phyloP scores from a whole-genome alignment of 2,888 invertebrate species.

The Idaea biselata region DNA sequence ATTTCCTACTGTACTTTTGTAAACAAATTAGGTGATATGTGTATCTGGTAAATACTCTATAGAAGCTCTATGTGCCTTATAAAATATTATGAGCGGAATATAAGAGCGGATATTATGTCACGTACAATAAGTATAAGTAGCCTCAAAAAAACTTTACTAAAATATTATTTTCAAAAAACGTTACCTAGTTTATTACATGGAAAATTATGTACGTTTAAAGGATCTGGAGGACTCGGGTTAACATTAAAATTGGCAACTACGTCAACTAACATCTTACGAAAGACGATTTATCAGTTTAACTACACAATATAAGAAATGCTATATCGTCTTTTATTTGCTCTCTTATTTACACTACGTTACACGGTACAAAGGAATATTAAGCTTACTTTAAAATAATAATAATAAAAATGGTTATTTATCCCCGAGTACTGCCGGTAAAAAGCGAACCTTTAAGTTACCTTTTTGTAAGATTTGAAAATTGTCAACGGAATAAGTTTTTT shows the following conservation, averaged over 20 bases:
- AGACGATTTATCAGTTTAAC: slow-evolving; percentile 16
- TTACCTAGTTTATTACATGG: neutral
- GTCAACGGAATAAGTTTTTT: too few species aligned
- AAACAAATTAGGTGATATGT: too few species aligned
- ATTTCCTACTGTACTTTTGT: too few species aligned
- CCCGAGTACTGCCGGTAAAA: neutral
- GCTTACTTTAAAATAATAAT: neutral
- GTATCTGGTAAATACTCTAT: too few species aligned
- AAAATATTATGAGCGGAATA: neutral
- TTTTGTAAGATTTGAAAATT: too few species aligned
- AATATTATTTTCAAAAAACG: neutral
- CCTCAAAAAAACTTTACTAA: neutral
- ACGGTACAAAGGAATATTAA: neutral
- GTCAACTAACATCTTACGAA: slow-evolving; percentile 16
- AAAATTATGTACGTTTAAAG: neutral
- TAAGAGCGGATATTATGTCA: neutral
- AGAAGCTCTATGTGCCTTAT: neutral
- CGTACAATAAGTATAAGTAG: neutral
- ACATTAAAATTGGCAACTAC: slow-evolving; percentile 29
- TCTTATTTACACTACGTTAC: neutral
- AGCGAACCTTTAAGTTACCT: neutral
- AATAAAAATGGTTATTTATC: neutral
- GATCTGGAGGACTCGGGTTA: slow-evolving; percentile 15
- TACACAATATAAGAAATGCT: slow-evolving; percentile 25
- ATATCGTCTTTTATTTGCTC: neutral